Percentiles rank a stretch among this genome's conserved stretches.
phyloP scores from a whole-genome alignment of 2,888 invertebrate genomes.

The Napeogenes sylphis region DNA sequence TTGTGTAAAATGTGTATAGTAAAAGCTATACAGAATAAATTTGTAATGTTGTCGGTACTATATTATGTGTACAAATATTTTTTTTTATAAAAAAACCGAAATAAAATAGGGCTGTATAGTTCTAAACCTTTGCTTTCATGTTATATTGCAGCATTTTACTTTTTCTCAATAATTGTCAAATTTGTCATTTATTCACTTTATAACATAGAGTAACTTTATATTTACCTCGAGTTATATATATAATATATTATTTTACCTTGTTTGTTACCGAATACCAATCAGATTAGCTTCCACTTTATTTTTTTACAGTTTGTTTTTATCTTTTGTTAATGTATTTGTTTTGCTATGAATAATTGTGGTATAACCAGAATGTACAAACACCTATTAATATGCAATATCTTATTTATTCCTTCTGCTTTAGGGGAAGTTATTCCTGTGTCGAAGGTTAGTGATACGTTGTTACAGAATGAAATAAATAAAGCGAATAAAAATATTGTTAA shows the following conservation, averaged over 20 bases:
- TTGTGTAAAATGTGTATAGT: too few species aligned
- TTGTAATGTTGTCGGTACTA: too few species aligned
- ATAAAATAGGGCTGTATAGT: too few species aligned
- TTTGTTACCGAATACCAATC: neutral
- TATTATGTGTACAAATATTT: too few species aligned
- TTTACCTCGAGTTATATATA: too few species aligned
- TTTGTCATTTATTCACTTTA: too few species aligned
- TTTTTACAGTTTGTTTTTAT: constrained; percentile 2
- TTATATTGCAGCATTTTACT: too few species aligned
- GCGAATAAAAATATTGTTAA: constrained; percentile 36
- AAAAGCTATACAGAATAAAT: too few species aligned
- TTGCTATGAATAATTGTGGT: constrained; percentile 23
- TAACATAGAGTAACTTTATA: too few species aligned
- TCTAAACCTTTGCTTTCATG: too few species aligned
- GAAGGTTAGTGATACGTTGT: constrained; percentile 24
- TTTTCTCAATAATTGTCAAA: too few species aligned
- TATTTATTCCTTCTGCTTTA: constrained; percentile 37
- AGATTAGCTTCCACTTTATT: constrained; percentile 11
- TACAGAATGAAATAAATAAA: constrained; percentile 21
- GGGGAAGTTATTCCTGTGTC: constrained; percentile 33
- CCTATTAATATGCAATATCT: constrained; percentile 38
- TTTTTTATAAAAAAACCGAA: too few species aligned
- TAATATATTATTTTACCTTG: neutral
- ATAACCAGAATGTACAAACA: constrained; percentile 41
- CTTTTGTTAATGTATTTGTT: constrained; percentile 13